Base-by-base conservation (phyloP, 1,140 invertebrate genomes). In the Cyphomyrmex costatus region DNA sequence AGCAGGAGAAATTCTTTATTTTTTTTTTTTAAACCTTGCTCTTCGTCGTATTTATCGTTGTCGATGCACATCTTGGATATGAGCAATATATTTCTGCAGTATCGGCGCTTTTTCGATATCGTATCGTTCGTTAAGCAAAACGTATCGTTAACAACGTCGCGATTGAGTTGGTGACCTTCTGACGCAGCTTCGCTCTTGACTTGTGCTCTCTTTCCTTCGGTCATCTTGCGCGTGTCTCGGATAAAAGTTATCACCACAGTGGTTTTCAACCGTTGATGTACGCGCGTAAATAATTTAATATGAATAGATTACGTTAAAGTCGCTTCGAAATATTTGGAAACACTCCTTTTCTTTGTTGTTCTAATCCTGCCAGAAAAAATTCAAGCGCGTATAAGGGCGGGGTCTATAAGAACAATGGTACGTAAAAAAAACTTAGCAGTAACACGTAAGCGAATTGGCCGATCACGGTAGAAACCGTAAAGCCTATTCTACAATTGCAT, bases 191-290 rank as follows among this genome's bases (percentile, higher is more conserved):
- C 21, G 33, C n/a, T 56, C 49, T 80, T 80, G 36, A 80, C 49
- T 70, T 56, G 56, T 80, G 16, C 21, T 79, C 76, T 21, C 12
- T 8, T 78, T 42, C 24, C 12, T 27, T 66, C 33, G 42, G 0
- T 56, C 78, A 70, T 14, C 16, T 46, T 2, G 65, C 65, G 42
- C 27, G 46, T 33, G 51, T 33, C 12, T 30, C 61, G 61, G 46
- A 19, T 63, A 78, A 16, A 63, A 42, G 77, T 68, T 79, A 68
- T 78, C 74, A 24, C 30, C 56, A 36, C 77, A 68, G 42, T n/a
- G 21, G 14, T 68, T 68, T 68, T 33, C 77, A 53, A 68, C 0
- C 33, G 70, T 63, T n/a, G n/a, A 33, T 36, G 10, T 68, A 21
- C 10, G n/a, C 16, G 27, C 21, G 19, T 49, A 14, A 66, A 53